phyloP scores from a whole-genome alignment of 2,797 vertebrate species.

The Syncerus caffer region DNA sequence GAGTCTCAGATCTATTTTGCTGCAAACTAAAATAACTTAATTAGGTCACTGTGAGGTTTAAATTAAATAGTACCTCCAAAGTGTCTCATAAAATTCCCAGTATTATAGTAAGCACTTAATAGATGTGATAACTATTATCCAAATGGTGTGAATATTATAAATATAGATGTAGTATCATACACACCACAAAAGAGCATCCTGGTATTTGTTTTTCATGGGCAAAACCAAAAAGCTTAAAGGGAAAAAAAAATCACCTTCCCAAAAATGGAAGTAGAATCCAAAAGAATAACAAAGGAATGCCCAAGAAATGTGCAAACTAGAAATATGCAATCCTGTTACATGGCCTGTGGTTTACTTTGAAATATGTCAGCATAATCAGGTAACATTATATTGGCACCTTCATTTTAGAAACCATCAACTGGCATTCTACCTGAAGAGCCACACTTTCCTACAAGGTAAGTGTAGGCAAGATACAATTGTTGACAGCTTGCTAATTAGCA shows the following conservation, averaged over 20 bases:
- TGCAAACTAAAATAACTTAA: background rate
- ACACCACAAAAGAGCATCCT: background rate
- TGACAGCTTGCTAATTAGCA: background rate
- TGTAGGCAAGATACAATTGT: background rate
- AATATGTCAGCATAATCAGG: background rate
- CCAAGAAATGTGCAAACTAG: background rate
- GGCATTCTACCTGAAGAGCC: background rate
- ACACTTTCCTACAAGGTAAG: background rate
- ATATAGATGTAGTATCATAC: background rate
- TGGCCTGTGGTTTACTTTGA: background rate
- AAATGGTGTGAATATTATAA: background rate
- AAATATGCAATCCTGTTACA: background rate
- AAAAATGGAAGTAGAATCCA: background rate
- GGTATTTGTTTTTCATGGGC: background rate
- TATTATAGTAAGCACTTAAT: background rate
- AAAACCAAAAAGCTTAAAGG: background rate
- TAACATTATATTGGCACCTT: background rate
- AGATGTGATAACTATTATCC: background rate
- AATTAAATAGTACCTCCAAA: background rate
- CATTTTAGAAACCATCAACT: background rate
- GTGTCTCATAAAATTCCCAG: background rate
- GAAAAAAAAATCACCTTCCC: background rate
- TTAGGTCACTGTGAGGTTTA: background rate
- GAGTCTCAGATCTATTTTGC: constrained; percentile 8
- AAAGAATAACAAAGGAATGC: background rate